phyloP scores from a whole-genome alignment of 2,797 vertebrate genomes.

The Melanotaenia trifasciata region DNA sequence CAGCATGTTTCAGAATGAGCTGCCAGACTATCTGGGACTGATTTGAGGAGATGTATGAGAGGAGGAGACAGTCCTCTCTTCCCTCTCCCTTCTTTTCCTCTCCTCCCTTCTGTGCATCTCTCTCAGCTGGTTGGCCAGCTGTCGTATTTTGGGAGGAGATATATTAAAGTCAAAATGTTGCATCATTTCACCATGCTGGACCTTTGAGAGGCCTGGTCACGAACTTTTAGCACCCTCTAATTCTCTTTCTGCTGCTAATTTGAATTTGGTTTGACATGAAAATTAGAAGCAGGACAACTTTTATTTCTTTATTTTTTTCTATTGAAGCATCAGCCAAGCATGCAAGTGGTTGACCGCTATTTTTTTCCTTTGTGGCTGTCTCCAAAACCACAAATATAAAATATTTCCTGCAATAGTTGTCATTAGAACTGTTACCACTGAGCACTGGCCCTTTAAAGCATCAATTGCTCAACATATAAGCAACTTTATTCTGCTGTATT shows the following conservation, averaged over 20 bases:
- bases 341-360: slow-evolving; percentile 55
- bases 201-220: slow-evolving; percentile 36
- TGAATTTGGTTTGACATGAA: slow-evolving; percentile 27
- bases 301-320: not conserved
- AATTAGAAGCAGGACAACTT: slow-evolving; percentile 7
- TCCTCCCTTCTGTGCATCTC: slow-evolving; percentile 60
- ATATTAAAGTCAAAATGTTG: slow-evolving; percentile 52
- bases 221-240: slow-evolving; percentile 5
- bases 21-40: slow-evolving; percentile 71
- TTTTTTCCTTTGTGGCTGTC: slow-evolving; percentile 29
- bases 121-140: slow-evolving; percentile 63
- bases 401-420: slow-evolving; percentile 38
- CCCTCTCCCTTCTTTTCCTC: slow-evolving; percentile 10
- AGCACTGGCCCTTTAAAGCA: slow-evolving; percentile 17
- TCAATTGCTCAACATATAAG: not conserved
- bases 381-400: slow-evolving; percentile 53
- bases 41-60: slow-evolving; percentile 75
- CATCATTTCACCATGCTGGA: slow-evolving; percentile 60
- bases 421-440: slow-evolving; percentile 42
- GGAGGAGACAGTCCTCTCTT: slow-evolving; percentile 63
- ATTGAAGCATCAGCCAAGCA: not conserved
- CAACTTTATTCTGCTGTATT: slow-evolving; percentile 7
- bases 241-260: slow-evolving; percentile 13
- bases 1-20: slow-evolving; percentile 61
- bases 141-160: slow-evolving; percentile 52